Evolutionary conservation across 1,140 invertebrate genomes (phyloP), one percentile per base, ranked within the genome.

Genomic region (Cydia amplana): DNA sequence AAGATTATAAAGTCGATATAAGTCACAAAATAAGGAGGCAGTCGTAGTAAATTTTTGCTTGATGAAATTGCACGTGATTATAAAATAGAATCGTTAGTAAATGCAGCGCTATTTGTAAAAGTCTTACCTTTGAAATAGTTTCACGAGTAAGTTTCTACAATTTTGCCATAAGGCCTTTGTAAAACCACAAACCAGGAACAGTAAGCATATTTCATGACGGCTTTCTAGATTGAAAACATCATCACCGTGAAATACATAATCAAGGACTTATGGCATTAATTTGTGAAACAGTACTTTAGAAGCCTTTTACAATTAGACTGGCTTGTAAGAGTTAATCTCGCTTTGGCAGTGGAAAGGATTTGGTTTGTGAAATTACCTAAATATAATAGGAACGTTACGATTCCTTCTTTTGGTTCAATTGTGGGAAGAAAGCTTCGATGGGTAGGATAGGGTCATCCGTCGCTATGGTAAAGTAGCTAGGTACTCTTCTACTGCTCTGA

Each of bases 361-460:
- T 90, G 86, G 85, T 86, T 88, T 78, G 72, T 79, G 73, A 77
- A 75, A 80, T 78, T 84, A 82, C 78, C 60, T 82, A 82, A 75
- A 25, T 46, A 67, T 79, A 76, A 75, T 72, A 84, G 80, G 80
- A 86, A 87, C 78, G 67, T 88, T 91, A 93, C 65, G 91, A 81
- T 85, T 93, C 93, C 87, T 93, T 93, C 85, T 93, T 93, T 86
- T 93, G 92, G 79, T 94, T 94, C 64, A 95, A 84, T 83, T 94
- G 94, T 23, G 94, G 94, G 80, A 95, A 95, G 82, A 95, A 95
- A 5, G 94, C 94, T 83, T 95, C 94, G 75, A 95, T 95, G 0
- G 94, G 94, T 55, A 95, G 87, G 28, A 95, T 94, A 0, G 94
- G 94, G 80, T 95, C 94, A 77, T 95, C 94, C 9, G 94, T 95